phyloP scores from a whole-genome alignment of 2,888 invertebrate genomes.

The Drosophila borealis region DNA sequence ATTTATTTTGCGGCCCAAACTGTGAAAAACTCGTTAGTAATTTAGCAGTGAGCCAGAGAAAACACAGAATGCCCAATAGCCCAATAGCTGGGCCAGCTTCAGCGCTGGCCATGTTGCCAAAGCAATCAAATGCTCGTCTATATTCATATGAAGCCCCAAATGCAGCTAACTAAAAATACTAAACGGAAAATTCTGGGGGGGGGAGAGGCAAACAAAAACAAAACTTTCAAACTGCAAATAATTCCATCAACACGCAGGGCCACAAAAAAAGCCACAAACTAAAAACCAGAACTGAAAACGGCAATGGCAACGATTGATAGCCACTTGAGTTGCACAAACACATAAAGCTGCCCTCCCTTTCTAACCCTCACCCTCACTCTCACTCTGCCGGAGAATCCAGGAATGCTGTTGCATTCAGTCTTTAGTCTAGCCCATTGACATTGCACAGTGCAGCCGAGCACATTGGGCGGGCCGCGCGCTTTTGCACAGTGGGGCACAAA shows the following conservation, averaged over 20 bases:
- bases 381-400: too few relatives aligned
- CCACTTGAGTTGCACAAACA: conserved; percentile 67
- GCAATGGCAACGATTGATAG: conserved; percentile 77
- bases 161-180: conserved; percentile 54
- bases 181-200: conserved; percentile 3
- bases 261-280: conserved; percentile 40
- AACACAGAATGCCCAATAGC: not conserved
- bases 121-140: conserved; percentile 77
- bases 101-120: conserved; percentile 48
- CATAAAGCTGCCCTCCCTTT: conserved; percentile 10
- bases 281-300: conserved; percentile 49
- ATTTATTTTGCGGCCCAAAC: conserved; percentile 67
- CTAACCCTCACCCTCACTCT: conserved; percentile 4
- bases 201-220: conserved; percentile 2
- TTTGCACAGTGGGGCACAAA: conserved; percentile 76
- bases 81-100: conserved; percentile 4
- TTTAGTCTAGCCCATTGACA: conserved; percentile 33
- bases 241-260: conserved; percentile 73
- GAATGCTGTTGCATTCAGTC: not conserved
- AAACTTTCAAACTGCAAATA: conserved; percentile 73
- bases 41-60: conserved; percentile 56
- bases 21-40: conserved; percentile 76
- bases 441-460: conserved; percentile 46
- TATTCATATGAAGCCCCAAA: conserved; percentile 60
- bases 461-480: conserved; percentile 60